Conservation (phyloP, 2,113 vertebrate genomes). For the Cottus gobio region DNA sequence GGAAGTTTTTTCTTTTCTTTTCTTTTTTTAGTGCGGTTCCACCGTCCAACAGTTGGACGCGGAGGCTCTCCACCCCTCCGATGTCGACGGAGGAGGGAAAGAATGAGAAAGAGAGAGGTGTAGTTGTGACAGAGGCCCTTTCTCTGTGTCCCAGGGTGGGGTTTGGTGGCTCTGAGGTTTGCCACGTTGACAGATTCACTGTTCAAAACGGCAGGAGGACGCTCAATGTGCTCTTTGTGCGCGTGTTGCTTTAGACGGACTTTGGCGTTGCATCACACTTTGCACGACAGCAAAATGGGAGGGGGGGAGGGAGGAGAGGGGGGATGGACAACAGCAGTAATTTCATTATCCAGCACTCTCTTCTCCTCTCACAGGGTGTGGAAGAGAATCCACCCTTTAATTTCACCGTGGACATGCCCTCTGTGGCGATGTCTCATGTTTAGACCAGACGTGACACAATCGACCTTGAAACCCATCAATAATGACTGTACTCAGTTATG, state of each 20-base stretch:
- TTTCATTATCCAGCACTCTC: slow-evolving; percentile 63
- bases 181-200: slow-evolving; percentile 78
- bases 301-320: background rate
- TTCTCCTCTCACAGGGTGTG: background rate
- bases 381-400: slow-evolving; percentile 42
- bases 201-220: slow-evolving; percentile 59
- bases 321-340: slow-evolving; percentile 51
- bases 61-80: slow-evolving; percentile 15
- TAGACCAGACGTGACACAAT: slow-evolving; percentile 55
- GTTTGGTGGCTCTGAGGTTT: slow-evolving; percentile 56
- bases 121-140: slow-evolving; percentile 47
- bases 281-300: slow-evolving; percentile 31
- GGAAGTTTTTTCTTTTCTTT: slow-evolving; percentile 27
- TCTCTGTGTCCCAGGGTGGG: slow-evolving; percentile 34
- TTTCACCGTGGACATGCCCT: slow-evolving; percentile 34
- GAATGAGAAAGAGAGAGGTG: slow-evolving; percentile 44
- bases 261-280: slow-evolving; percentile 54
- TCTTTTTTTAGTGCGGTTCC: background rate
- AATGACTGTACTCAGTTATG: slow-evolving; percentile 34
- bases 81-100: slow-evolving; percentile 39
- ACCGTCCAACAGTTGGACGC: slow-evolving; percentile 22
- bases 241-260: slow-evolving; percentile 42
- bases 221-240: slow-evolving; percentile 41
- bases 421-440: slow-evolving; percentile 37
- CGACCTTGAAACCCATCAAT: slow-evolving; percentile 36